Conservation (phyloP, 1,140 invertebrate species). For the Trichomalopsis sarcophagae region DNA sequence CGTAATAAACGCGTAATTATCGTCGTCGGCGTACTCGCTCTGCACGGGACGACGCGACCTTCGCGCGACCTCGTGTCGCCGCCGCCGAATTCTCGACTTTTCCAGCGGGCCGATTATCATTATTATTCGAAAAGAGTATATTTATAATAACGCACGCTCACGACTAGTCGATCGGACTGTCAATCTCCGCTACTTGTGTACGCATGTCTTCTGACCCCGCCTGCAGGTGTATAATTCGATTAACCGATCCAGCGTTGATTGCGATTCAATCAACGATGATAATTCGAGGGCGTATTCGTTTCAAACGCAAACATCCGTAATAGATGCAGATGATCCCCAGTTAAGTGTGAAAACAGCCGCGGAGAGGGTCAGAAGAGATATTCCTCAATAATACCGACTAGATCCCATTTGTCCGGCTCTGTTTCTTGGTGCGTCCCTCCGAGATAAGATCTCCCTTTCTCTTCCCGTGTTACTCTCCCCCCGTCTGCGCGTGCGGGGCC, state of each 20-base stretch:
- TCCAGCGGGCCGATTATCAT: neutral
- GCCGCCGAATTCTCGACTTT: constrained; percentile 4
- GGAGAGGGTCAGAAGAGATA: neutral
- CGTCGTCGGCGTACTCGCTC: neutral
- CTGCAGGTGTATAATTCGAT: too few relatives aligned
- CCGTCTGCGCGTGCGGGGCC: neutral
- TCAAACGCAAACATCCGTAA: neutral
- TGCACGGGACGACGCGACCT: constrained; percentile 20
- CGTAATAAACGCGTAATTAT: constrained; percentile 34
- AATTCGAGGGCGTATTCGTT: neutral
- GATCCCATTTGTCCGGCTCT: constrained; percentile 41
- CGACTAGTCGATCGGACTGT: constrained; percentile 39
- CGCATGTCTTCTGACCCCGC: neutral
- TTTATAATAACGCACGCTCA: neutral
- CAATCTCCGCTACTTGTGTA: neutral
- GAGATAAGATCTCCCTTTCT: neutral
- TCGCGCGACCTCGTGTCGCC: constrained; percentile 18
- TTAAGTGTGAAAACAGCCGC: neutral
- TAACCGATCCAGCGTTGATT: neutral
- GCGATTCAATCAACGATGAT: neutral
- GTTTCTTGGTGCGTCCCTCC: neutral
- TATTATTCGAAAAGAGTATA: neutral
- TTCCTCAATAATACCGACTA: constrained; percentile 41
- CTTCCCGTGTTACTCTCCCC: neutral
- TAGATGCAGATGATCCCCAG: neutral